Conservation (phyloP, 2,797 vertebrate species). For the Clarias platycephalus region DNA sequence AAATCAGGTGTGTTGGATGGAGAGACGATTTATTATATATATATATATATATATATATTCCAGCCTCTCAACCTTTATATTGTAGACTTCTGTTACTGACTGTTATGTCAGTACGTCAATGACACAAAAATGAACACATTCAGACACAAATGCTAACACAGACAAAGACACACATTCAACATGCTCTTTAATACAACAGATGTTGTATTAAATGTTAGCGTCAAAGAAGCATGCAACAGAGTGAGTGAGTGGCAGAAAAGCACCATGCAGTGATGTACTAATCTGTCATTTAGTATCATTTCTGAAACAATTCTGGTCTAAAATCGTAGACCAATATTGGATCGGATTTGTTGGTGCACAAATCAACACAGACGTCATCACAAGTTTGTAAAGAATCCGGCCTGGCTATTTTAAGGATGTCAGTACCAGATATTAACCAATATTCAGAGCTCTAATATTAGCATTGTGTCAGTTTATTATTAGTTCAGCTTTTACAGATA, state of each 20-base stretch:
- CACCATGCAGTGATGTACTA: neutral
- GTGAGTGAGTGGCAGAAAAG: neutral
- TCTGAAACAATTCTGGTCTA: neutral
- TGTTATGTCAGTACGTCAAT: neutral
- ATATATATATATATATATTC: no score
- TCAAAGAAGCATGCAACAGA: neutral
- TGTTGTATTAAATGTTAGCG: slow-evolving; percentile 15
- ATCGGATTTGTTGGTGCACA: neutral
- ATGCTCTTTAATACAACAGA: slow-evolving; percentile 5
- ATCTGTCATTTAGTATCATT: neutral
- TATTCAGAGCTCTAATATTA: neutral
- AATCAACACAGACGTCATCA: neutral
- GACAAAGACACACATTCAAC: neutral
- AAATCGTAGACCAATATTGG: neutral
- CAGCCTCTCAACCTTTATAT: neutral
- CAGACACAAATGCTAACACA: neutral
- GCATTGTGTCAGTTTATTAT: slow-evolving; percentile 1
- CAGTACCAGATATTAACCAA: neutral
- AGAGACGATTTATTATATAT: neutral
- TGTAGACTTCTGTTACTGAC: neutral
- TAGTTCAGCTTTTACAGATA: neutral
- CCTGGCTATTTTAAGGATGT: neutral
- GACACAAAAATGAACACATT: neutral
- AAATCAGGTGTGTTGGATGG: neutral
- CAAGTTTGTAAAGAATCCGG: neutral